Percentiles rank a stretch among this genome's conserved stretches.
Conservation (phyloP, 2,888 invertebrate species). For the Cataglyphis altisquamis region DNA sequence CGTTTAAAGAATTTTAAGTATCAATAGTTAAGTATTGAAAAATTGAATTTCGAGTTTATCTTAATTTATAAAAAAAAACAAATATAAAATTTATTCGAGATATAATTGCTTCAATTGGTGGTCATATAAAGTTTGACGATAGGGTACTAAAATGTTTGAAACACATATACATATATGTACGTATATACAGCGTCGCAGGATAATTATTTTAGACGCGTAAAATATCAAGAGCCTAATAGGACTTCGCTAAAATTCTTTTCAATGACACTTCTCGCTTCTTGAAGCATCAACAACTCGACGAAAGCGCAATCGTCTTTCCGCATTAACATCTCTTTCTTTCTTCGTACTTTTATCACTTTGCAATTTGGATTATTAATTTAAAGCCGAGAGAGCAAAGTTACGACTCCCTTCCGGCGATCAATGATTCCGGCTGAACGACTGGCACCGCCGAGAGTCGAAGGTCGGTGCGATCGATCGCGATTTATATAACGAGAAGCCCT, state of each 20-base stretch:
- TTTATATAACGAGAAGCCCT: slow-evolving; percentile 55
- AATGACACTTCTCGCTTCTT: slow-evolving; percentile 9
- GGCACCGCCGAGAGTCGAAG: slow-evolving; percentile 43
- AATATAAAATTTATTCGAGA: background rate
- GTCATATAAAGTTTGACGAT: background rate
- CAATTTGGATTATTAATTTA: slow-evolving; percentile 9
- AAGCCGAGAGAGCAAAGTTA: slow-evolving; percentile 6
- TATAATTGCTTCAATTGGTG: background rate
- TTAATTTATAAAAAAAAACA: slow-evolving; percentile 20
- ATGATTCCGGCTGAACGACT: slow-evolving; percentile 53
- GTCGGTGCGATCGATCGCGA: slow-evolving; percentile 34
- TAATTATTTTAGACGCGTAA: background rate
- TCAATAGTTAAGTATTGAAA: background rate
- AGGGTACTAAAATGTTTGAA: background rate
- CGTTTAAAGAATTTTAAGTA: background rate
- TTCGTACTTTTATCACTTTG: background rate
- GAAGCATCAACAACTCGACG: background rate
- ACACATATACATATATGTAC: background rate
- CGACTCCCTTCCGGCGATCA: slow-evolving; percentile 20
- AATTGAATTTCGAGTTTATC: background rate
- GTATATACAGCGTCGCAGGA: background rate
- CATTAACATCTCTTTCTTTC: slow-evolving; percentile 10
- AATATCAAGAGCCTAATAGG: background rate
- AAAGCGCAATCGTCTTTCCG: background rate
- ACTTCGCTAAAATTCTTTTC: background rate